A percentile compares a stretch with the other conserved stretches of the same genome.
phyloP scores from a whole-genome alignment of 2,888 invertebrate species.

The Cinara cedri region DNA sequence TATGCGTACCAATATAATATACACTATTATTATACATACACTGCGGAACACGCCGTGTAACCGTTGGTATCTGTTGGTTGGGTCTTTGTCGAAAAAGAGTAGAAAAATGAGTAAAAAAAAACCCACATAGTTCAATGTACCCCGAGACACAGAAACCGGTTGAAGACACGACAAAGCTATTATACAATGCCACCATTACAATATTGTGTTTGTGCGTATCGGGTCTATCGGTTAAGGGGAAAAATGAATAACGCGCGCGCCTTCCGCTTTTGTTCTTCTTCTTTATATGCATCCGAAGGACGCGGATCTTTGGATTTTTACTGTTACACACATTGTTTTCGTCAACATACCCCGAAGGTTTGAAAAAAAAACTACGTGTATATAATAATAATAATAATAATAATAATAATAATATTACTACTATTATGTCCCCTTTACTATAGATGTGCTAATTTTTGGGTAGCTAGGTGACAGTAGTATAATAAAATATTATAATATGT shows the following conservation, averaged over 20 bases:
- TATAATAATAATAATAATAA: too few species aligned
- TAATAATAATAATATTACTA: too few species aligned
- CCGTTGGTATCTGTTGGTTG: slow-evolving; percentile 27
- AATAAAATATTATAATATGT: not conserved
- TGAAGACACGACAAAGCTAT: slow-evolving; percentile 42
- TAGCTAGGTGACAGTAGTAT: not conserved
- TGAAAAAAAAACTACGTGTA: not conserved
- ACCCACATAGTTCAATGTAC: slow-evolving; percentile 50
- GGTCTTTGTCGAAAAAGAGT: slow-evolving; percentile 51
- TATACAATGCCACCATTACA: slow-evolving; percentile 44
- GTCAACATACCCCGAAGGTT: slow-evolving; percentile 21
- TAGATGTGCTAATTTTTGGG: not conserved
- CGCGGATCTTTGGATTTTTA: slow-evolving; percentile 33
- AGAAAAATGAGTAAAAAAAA: slow-evolving; percentile 32
- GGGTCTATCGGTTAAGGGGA: slow-evolving; percentile 50
- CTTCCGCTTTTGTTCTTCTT: slow-evolving; percentile 49
- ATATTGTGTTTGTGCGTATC: slow-evolving; percentile 35
- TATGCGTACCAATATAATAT: not conserved
- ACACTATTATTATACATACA: not conserved
- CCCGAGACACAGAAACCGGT: slow-evolving; percentile 47
- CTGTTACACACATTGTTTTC: slow-evolving; percentile 38
- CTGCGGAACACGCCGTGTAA: slow-evolving; percentile 18
- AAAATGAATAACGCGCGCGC: slow-evolving; percentile 30
- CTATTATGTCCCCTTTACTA: not conserved
- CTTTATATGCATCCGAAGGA: slow-evolving; percentile 29